Evolutionary conservation across 2,113 vertebrate species (phyloP).

Genomic region (Peucedramus taeniatus): DNA sequence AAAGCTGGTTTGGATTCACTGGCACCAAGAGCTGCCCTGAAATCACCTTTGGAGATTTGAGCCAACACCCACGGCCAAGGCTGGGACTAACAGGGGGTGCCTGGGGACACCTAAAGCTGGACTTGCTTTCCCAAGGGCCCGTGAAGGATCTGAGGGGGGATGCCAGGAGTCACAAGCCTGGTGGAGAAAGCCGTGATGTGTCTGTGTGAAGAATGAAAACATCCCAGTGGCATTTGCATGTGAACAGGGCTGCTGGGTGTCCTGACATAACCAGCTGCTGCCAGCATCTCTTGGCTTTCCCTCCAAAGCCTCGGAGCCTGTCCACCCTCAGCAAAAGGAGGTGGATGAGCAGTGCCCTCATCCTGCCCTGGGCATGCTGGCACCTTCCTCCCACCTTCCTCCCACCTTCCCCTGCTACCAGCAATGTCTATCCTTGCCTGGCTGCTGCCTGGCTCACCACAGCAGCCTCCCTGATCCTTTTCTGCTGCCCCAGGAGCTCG

Average conservation of each 20-base stretch:
- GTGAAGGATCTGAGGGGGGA: rapidly evolving
- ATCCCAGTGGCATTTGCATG: not conserved
- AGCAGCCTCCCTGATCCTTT: not conserved
- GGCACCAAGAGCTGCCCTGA: not conserved
- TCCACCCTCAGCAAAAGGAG: not conserved
- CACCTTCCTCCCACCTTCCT: not conserved
- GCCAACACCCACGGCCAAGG: not conserved
- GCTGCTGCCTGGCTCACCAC: not conserved
- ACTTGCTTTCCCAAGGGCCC: not conserved
- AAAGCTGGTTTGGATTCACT: not conserved
- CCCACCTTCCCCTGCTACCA: not conserved
- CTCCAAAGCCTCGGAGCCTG: not conserved
- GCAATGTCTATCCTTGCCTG: not conserved
- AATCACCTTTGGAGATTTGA: not conserved
- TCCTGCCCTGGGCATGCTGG: not conserved
- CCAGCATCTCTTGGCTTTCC: not conserved
- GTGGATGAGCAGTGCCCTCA: not conserved
- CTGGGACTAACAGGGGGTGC: not conserved
- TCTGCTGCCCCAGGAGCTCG: not conserved
- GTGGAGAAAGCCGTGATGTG: rapidly evolving
- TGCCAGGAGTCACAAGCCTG: not conserved
- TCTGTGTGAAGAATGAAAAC: not conserved
- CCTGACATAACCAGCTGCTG: not conserved
- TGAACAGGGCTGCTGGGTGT: not conserved
- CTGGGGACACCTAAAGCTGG: not conserved